Base-by-base conservation (phyloP, 1,140 invertebrate genomes). In the Diprion similis region DNA sequence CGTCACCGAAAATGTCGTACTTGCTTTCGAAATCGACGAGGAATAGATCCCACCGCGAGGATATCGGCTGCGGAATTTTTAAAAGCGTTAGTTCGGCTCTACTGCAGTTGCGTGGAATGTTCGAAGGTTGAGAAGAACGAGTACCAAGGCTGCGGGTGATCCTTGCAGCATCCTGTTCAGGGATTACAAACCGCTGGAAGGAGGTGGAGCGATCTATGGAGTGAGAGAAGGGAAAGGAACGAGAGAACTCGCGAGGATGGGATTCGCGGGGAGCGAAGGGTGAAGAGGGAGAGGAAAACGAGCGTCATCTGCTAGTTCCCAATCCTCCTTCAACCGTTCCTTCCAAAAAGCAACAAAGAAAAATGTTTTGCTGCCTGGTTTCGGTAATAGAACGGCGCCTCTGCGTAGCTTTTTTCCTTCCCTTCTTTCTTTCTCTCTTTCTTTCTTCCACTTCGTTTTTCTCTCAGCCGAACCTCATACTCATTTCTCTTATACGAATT, bases 251-350 rank as follows among this genome's bases (percentile, higher is more conserved):
- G 69, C 76, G 67, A 37, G 24, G 24, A 3, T 37, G 24, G 24
- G 66, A 66, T 24, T 68, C 70, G 65, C 69, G 66, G 69, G 76
- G 77, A 72, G 64, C 78, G 72, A 17, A 0, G 24, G 67, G 13
- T 13, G 46, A 19, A 47, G n/a, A 19, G 17, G 18, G 69, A 37
- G 19, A 19, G 78, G 73, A 72, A 80, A 85, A 81, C 76, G 79
- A 85, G 83, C 84, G 82, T 85, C 85, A 86, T 85, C 83, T 83
- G 84, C 81, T 82, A 76, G 81, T 84, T 84, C 82, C 79, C 82
- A 80, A 85, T 85, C 81, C 81, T 82, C 79, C 79, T 82, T 79
- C 66, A 72, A 64, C 66, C 72, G 51, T 59, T 8, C 51, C 24
- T 37, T 37, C 24, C 24, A 59, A 59, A 59, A 59, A 59, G 51